Base-by-base conservation (phyloP, 2,113 vertebrate species). In the Cyphomyrus discorhynchus region DNA sequence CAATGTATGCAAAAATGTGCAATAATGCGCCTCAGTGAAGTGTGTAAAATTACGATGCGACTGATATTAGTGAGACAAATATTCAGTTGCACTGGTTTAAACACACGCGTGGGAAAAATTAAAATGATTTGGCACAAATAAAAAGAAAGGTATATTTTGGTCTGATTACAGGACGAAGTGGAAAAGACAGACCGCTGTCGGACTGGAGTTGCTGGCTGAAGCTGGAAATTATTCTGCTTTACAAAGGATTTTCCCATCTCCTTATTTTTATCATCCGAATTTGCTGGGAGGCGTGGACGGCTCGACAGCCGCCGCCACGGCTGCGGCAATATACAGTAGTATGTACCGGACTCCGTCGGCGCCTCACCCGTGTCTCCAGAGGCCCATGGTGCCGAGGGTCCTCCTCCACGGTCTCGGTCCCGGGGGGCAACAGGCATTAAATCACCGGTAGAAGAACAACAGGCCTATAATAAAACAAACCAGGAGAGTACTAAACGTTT, bases 331-430 rank as follows among this genome's bases (percentile, higher is more conserved):
- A 98, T 99, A 99, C 97, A 98, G 97, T 96, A 98, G 97, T 93
- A 98, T 99, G 97, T 99, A 99, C 95, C 97, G 98, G 97, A 98
- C 98, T 98, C 98, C 97, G 88, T 95, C 98, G 0, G 93, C 98
- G 0, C 97, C 98, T 88, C 98, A 98, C 83, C 98, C 98, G 46
- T 94, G 97, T 93, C 96, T 99, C 92, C 98, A 99, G 96, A 96
- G 98, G 95, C 98, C 98, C 39, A 96, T 99, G 82, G 98, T 99
- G 93, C 98, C 98, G 86, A 96, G 98, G 82, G 98, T 99, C 92
- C 97, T 99, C 92, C 98, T 99, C 93, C 98, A 99, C 90, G 98
- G 98, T 92, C 95, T 99, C 58, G 98, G 98, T n/a, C 97, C 98
- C 0, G 97, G 98, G 91, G 98, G 97, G 62, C 98, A 99, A 92